Base-by-base conservation (phyloP, 2,797 vertebrate genomes). In the Gadopsis marmoratus region DNA sequence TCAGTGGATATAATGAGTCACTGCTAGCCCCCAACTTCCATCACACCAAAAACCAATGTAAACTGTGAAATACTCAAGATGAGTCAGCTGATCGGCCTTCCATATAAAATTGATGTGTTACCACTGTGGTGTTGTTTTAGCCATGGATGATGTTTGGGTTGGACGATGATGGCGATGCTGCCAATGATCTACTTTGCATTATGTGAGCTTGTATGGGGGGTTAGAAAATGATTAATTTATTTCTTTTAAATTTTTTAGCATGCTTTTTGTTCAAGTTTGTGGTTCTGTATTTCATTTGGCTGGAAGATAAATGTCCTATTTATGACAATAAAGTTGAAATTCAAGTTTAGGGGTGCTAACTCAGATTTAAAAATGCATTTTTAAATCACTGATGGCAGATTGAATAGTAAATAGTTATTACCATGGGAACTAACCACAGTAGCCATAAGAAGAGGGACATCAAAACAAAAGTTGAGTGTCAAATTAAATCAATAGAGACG, bases 1-100 rank as follows among this genome's bases (percentile, higher is more conserved):
- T 88, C 29, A 86, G 74, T 19, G 95, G 94, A 19, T 95, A 94
- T 82, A 94, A 94, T 4, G 94, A 94, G 78, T 88, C 95, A 0
- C 78, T 94, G 76, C 69, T 94, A 89, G 56, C 90, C 31, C 92
- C 95, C 48, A 95, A 95, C 77, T 82, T 84, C 0, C 2, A 85
- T 45, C 90, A 92, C 68, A n/a, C 50, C 69, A 94, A 88, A 4
- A 39, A 37, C 0, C 68, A 86, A 35, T 95, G 95, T 76, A 84
- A 50, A 41, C 26, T 31, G 41, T 55, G 26, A 31, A 33, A 48
- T 39, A 39, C 2, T n/a, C 33, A n/a, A 21, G 33, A n/a, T 21
- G 16, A 56, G 51, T 55, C n/a, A 14, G 51, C n/a, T 29, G 48
- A 50, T 61, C n/a, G 16, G 37, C 3, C 23, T 16, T 23, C 12